A percentile compares a stretch with the other conserved stretches of the same genome.
Conservation (phyloP, 2,888 invertebrate species). For the Drosophila subquinaria region DNA sequence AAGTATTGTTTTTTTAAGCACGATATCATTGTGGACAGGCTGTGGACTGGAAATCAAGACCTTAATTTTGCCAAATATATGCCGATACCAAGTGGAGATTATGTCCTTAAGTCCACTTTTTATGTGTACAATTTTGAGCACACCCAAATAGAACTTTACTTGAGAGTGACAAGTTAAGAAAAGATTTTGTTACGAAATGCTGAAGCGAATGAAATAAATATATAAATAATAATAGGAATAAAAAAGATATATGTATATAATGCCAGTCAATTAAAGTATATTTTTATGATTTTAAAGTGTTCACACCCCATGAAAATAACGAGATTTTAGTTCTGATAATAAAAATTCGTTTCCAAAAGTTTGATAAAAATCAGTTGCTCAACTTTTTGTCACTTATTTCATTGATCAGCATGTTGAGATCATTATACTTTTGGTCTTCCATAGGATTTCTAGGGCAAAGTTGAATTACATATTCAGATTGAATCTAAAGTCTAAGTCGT, state of each 20-base stretch:
- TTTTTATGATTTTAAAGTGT: not conserved
- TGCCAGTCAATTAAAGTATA: too few relatives aligned
- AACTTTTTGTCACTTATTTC: not conserved
- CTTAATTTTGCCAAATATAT: not conserved
- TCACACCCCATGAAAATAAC: not conserved
- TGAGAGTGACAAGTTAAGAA: not conserved
- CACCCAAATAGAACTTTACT: not conserved
- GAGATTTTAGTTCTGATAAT: not conserved
- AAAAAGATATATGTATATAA: too few relatives aligned
- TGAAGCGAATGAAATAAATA: too few relatives aligned
- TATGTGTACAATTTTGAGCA: not conserved
- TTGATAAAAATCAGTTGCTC: not conserved
- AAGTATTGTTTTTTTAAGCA: not conserved
- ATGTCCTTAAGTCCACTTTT: not conserved
- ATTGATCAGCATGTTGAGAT: not conserved
- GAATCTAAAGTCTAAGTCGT: too few relatives aligned
- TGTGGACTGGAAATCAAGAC: conserved; percentile 5
- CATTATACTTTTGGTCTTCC: not conserved
- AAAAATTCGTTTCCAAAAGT: not conserved
- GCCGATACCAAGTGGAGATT: not conserved
- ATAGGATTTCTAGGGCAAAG: not conserved
- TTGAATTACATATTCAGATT: not conserved
- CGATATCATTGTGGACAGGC: conserved; percentile 6
- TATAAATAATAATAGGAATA: too few relatives aligned
- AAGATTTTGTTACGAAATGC: too few relatives aligned